Percentiles rank a stretch among this genome's conserved stretches.
These are phyloP conservation scores for Drosophila obscura DNA, from an alignment of 1,140 invertebrate species.

Conservation along the genomic window DNA sequence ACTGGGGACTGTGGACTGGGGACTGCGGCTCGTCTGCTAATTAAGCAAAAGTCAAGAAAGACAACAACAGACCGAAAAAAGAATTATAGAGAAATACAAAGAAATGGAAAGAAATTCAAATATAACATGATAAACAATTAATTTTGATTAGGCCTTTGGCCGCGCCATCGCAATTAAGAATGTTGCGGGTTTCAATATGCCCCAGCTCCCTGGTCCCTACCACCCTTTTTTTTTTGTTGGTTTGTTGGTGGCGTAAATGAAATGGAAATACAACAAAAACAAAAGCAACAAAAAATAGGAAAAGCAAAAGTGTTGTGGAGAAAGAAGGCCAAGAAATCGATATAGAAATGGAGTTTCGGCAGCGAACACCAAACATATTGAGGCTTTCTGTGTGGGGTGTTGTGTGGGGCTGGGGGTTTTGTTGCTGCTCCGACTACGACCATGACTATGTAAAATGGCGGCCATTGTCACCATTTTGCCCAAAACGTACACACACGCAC, in stretches of 20 bases:
- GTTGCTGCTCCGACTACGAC: slow-evolving; percentile 13
- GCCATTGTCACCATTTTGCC: slow-evolving; percentile 75
- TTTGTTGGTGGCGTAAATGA: slow-evolving; percentile 4
- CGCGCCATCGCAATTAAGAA: slow-evolving; percentile 69
- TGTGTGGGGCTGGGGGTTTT: slow-evolving; percentile 2
- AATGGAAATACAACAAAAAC: slow-evolving; percentile 25
- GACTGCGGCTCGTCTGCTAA: slow-evolving; percentile 66
- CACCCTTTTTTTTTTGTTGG: neutral
- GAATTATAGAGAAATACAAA: slow-evolving; percentile 40
- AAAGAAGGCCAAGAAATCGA: slow-evolving; percentile 60
- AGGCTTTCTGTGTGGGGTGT: slow-evolving; percentile 26
- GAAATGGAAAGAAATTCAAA: slow-evolving; percentile 77
- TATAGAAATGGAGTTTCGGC: slow-evolving; percentile 38
- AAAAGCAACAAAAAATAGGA: slow-evolving; percentile 10
- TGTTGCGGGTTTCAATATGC: slow-evolving; percentile 13
- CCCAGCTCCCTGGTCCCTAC: no score
- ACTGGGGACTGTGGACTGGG: slow-evolving; percentile 5
- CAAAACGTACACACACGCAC: slow-evolving; percentile 40
- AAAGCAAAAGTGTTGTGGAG: slow-evolving; percentile 68
- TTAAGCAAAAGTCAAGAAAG: slow-evolving; percentile 51
- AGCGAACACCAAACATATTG: slow-evolving; percentile 37
- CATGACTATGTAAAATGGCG: slow-evolving; percentile 62
- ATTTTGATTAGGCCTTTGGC: slow-evolving; percentile 74
- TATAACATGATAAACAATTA: slow-evolving; percentile 83
- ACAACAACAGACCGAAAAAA: slow-evolving; percentile 16